Evolutionary conservation across 2,797 vertebrate genomes (phyloP).

Genomic region (Okamejei kenojei): DNA sequence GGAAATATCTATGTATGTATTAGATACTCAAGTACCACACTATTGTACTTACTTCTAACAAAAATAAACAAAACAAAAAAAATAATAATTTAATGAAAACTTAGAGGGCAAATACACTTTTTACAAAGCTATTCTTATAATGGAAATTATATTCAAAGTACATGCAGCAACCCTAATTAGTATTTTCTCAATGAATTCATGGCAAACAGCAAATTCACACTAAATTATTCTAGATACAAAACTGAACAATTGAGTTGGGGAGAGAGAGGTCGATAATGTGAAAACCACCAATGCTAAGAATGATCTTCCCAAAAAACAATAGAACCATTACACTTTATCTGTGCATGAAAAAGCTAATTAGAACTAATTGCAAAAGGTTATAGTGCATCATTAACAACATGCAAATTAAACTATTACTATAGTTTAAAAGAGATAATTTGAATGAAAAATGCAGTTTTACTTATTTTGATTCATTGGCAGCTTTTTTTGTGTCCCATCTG

Average conservation of each 20-base stretch:
- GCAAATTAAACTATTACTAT: conserved; percentile 12
- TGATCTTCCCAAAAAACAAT: no score
- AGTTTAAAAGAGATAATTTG: not conserved
- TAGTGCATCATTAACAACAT: not conserved
- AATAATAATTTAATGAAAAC: not conserved
- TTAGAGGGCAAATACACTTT: not conserved
- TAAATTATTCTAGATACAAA: not conserved
- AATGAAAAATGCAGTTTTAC: conserved; percentile 15
- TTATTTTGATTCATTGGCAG: conserved; percentile 14
- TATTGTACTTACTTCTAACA: no score
- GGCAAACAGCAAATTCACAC: conserved; percentile 2
- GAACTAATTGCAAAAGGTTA: conserved; percentile 3
- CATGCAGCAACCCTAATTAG: not conserved
- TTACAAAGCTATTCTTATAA: not conserved
- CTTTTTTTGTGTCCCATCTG: not conserved
- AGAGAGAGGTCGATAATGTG: not conserved
- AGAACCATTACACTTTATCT: not conserved
- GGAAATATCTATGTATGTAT: no score
- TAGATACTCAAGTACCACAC: no score
- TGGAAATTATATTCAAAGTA: not conserved
- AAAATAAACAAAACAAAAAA: no score
- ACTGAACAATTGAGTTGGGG: conserved; percentile 6
- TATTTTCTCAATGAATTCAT: conserved; percentile 2
- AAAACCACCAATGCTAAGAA: not conserved
- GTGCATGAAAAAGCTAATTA: not conserved